phyloP scores from a whole-genome alignment of 2,797 vertebrate genomes.

The Allobates femoralis region DNA sequence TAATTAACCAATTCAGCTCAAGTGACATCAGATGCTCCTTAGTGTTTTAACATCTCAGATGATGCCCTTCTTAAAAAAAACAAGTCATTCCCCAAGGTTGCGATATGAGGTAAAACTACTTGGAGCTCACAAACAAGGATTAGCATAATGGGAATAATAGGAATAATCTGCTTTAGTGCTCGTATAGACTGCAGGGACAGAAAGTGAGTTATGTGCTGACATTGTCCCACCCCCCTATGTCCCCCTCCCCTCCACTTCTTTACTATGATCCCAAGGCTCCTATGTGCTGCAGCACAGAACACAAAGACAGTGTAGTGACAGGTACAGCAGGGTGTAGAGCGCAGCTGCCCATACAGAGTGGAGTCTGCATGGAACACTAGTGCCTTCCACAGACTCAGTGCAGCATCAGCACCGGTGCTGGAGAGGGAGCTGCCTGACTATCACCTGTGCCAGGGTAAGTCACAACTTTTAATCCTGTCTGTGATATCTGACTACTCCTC shows the following conservation, averaged over 20 bases:
- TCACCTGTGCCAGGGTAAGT: constrained; percentile 52
- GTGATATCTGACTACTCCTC: neutral
- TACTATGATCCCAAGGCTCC: constrained; percentile 56
- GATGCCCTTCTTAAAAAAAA: constrained; percentile 48
- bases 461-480: constrained; percentile 3
- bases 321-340: constrained; percentile 50
- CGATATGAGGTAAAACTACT: constrained; percentile 56
- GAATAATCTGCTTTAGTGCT: constrained; percentile 57
- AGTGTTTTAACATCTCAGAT: constrained; percentile 15
- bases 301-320: constrained; percentile 56
- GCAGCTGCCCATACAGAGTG: constrained; percentile 38
- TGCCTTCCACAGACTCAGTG: constrained; percentile 51
- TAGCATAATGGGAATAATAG: constrained; percentile 61
- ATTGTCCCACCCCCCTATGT: constrained; percentile 57
- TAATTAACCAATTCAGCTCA: constrained; percentile 37
- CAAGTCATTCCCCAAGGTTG: constrained; percentile 42
- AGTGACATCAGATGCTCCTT: constrained; percentile 39
- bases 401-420: constrained; percentile 39
- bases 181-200: constrained; percentile 61
- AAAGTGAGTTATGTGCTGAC: constrained; percentile 54
- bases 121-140: constrained; percentile 53
- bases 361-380: constrained; percentile 52
- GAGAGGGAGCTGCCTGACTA: neutral
- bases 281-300: constrained; percentile 59
- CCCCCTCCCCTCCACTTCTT: constrained; percentile 54